Evolutionary conservation across 2,797 vertebrate species (phyloP).

Genomic region (Sebastiscus albofasciatus): DNA sequence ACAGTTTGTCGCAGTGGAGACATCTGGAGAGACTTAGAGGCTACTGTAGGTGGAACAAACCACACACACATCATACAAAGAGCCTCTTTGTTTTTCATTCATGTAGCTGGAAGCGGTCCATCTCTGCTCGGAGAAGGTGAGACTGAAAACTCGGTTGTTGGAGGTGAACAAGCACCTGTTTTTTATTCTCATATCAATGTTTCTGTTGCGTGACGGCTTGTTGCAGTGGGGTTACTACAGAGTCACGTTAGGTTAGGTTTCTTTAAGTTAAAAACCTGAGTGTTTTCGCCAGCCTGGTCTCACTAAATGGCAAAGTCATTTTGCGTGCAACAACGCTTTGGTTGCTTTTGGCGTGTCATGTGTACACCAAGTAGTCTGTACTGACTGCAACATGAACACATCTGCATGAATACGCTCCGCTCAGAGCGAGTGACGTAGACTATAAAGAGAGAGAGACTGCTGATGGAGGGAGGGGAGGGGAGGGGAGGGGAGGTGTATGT

Average conservation of each 20-base stretch:
- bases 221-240: background rate
- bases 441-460: too few relatives aligned
- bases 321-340: rapidly evolving
- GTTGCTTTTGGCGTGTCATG: too few relatives aligned
- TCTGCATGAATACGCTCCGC: too few relatives aligned
- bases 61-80: conserved; percentile 54
- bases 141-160: background rate
- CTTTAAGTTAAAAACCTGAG: background rate
- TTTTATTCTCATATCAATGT: background rate
- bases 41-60: conserved; percentile 62
- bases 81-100: conserved; percentile 40
- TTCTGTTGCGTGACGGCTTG: background rate
- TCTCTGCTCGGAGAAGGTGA: conserved; percentile 26
- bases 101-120: background rate
- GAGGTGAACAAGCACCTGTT: background rate
- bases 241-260: too few relatives aligned
- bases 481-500: too few relatives aligned
- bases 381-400: too few relatives aligned
- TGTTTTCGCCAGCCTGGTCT: background rate
- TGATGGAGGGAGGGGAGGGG: too few relatives aligned
- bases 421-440: too few relatives aligned
- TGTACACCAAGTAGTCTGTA: too few relatives aligned
- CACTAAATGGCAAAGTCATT: too few relatives aligned
- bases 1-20: conserved; percentile 44
- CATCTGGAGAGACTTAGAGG: conserved; percentile 61